phyloP scores from a whole-genome alignment of 1,140 invertebrate genomes.

The Tenebrio molitor region DNA sequence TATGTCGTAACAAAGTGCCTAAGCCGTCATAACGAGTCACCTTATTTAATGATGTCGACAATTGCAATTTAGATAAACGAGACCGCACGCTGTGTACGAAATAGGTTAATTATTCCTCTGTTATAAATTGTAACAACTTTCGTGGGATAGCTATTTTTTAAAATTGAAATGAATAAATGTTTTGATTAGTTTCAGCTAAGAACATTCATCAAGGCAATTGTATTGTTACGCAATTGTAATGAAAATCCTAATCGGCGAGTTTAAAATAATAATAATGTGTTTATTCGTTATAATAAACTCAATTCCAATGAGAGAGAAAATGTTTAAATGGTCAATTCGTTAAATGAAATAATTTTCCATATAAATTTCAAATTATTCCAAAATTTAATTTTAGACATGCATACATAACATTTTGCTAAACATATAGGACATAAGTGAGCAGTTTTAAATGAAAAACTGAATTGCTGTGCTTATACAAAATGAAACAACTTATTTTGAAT shows the following conservation, averaged over 20 bases:
- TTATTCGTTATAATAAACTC: too few species aligned
- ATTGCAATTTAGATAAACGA: constrained; percentile 47
- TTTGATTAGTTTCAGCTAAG: constrained; percentile 6
- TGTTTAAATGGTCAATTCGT: too few species aligned
- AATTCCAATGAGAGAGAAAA: too few species aligned
- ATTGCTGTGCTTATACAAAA: too few species aligned
- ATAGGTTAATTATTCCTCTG: constrained; percentile 45
- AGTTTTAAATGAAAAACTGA: too few species aligned
- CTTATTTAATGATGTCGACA: constrained; percentile 42
- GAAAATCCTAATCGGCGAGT: not conserved
- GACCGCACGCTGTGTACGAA: constrained; percentile 42
- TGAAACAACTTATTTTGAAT: too few species aligned
- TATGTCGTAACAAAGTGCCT: constrained; percentile 1
- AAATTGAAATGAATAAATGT: constrained; percentile 24
- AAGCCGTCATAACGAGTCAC: constrained; percentile 36
- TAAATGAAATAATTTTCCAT: too few species aligned
- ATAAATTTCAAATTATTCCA: too few species aligned
- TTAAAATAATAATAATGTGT: too few species aligned
- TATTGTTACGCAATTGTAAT: not conserved
- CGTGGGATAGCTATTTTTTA: constrained; percentile 13
- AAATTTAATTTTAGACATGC: too few species aligned
- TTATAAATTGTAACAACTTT: constrained; percentile 40
- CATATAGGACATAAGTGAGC: too few species aligned
- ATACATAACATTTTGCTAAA: too few species aligned
- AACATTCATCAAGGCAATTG: constrained; percentile 16